These are phyloP conservation scores for Glossosoma conforme DNA, from an alignment of 1,140 invertebrate species.

Conservation along the genomic window DNA sequence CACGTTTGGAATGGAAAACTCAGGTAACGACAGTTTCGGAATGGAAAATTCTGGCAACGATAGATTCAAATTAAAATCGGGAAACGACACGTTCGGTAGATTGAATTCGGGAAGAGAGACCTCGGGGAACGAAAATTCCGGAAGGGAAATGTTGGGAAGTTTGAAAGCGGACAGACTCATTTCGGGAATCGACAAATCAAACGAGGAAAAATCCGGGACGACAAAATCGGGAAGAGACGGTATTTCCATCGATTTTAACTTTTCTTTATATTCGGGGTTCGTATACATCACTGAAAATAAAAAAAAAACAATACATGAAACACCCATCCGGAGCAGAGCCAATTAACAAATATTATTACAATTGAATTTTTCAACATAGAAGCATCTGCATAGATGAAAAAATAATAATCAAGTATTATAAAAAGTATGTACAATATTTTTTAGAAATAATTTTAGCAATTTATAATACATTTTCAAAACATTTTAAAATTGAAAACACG, in stretches of 20 bases:
- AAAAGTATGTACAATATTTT: no score
- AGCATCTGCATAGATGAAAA: no score
- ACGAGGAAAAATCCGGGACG: conserved; percentile 34
- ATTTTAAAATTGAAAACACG: no score
- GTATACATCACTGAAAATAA: conserved; percentile 25
- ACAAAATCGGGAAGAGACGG: conserved; percentile 44
- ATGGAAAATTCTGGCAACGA: conserved; percentile 31
- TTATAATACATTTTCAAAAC: no score
- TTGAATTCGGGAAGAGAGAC: conserved; percentile 29
- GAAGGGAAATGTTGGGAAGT: conserved; percentile 35
- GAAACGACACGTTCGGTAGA: conserved; percentile 31
- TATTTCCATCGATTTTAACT: conserved; percentile 30
- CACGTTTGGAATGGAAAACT: conserved; percentile 34
- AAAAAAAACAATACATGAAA: no score
- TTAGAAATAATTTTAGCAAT: no score
- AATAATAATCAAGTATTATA: no score
- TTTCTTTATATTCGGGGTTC: conserved; percentile 41
- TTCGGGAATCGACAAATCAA: conserved; percentile 21
- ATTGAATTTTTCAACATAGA: no score
- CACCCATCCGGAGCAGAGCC: no score
- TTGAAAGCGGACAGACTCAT: conserved; percentile 30
- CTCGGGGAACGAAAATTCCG: conserved; percentile 34
- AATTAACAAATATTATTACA: no score
- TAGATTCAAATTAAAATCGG: conserved; percentile 32
- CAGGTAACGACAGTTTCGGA: conserved; percentile 34